Percentiles rank a stretch among this genome's conserved stretches.
Conservation (phyloP, 2,113 vertebrate species). For the Cacatua alba region DNA sequence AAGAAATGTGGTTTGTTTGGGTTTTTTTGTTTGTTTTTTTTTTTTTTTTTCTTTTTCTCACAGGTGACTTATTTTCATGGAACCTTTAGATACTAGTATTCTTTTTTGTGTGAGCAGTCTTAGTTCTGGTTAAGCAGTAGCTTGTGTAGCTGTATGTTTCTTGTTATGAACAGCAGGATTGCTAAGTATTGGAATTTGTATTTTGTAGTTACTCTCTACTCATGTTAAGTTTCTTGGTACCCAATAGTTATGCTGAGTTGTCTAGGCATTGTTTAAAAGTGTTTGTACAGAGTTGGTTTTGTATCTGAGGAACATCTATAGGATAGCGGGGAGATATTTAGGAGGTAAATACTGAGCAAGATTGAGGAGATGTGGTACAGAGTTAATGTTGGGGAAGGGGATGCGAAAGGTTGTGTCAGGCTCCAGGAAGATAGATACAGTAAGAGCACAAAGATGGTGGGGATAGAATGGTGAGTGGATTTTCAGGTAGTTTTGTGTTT, state of each 20-base stretch:
- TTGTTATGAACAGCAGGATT: neutral
- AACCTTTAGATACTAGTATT: neutral
- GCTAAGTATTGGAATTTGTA: neutral
- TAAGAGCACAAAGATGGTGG: neutral
- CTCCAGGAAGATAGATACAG: neutral
- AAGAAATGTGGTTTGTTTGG: neutral
- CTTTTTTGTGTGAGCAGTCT: neutral
- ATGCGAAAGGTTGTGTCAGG: neutral
- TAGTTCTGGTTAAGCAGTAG: neutral
- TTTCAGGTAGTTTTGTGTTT: neutral
- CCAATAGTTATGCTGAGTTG: neutral
- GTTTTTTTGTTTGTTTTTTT: neutral
- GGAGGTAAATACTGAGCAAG: neutral
- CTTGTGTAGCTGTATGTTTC: neutral
- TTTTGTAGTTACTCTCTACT: neutral
- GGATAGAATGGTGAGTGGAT: neutral
- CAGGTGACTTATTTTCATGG: neutral
- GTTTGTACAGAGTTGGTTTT: neutral
- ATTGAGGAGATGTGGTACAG: too few relatives aligned
- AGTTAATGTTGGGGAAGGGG: neutral
- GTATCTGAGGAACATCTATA: neutral
- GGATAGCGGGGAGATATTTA: neutral
- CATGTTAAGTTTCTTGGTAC: neutral
- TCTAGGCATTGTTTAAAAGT: neutral
- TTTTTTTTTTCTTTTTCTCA: neutral